These are phyloP conservation scores for Maniola hyperantus DNA, from an alignment of 2,888 invertebrate genomes.

Conservation along the genomic window DNA sequence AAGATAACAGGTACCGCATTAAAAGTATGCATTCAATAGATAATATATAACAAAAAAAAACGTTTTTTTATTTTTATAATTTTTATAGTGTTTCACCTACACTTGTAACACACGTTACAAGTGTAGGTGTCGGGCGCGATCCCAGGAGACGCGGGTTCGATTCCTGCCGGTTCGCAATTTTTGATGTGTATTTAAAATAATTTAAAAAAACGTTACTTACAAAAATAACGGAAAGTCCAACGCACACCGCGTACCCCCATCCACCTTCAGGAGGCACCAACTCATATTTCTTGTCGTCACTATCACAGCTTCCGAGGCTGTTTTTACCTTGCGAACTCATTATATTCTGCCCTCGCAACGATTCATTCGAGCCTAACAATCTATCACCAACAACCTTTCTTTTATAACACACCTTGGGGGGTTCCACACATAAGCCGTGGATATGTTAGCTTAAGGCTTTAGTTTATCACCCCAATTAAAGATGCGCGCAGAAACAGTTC, in stretches of 20 bases:
- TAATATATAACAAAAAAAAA: no score
- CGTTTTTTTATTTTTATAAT: no score
- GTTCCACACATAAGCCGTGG: conserved; percentile 59
- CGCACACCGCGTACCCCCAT: conserved; percentile 87
- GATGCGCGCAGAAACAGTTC: conserved; percentile 49
- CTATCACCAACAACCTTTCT: conserved; percentile 39
- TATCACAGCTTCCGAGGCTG: conserved; percentile 50
- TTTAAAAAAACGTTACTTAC: conserved; percentile 75
- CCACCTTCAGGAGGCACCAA: conserved; percentile 86
- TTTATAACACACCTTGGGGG: conserved; percentile 50
- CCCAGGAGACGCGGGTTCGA: no score
- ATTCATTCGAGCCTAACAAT: conserved; percentile 39
- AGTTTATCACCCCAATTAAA: conserved; percentile 62
- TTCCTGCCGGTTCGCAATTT: no score
- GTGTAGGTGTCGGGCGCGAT: no score
- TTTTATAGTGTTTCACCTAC: no score
- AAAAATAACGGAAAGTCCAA: conserved; percentile 85
- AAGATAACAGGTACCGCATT: no score
- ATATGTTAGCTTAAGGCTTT: conserved; percentile 63
- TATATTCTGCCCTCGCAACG: conserved; percentile 33
- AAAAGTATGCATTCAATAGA: no score
- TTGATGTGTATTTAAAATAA: no score
- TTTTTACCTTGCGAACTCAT: conserved; percentile 55
- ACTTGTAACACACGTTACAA: no score
- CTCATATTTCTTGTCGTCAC: conserved; percentile 65